Evolutionary conservation across 2,797 vertebrate species (phyloP).

Genomic region (Margarornis squamiger): DNA sequence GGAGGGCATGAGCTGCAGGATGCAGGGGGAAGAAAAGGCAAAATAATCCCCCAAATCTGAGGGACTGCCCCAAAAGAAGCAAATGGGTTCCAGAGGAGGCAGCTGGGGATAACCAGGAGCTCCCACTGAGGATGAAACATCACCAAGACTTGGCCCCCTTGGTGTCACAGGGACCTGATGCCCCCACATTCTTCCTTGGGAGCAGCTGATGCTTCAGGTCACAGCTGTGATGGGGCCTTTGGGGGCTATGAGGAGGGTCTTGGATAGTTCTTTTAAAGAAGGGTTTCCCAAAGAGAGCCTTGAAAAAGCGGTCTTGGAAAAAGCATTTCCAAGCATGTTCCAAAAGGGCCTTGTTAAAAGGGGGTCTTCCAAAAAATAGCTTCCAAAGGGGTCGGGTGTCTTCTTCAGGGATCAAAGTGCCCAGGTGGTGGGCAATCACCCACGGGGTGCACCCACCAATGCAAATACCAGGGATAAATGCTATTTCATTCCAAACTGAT

Average conservation of each 20-base stretch:
- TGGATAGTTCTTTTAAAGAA: not conserved
- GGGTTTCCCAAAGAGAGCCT: not conserved
- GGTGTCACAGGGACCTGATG: accelerated
- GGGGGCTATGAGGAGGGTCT: accelerated
- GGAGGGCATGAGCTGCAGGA: too few species aligned
- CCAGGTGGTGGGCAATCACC: accelerated
- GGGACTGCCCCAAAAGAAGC: accelerated
- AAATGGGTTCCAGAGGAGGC: not conserved
- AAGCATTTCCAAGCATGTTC: not conserved
- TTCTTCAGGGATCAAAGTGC: not conserved
- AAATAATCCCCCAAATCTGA: not conserved
- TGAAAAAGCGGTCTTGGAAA: not conserved
- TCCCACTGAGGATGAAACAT: not conserved
- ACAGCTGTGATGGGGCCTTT: not conserved
- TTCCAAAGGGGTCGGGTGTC: not conserved
- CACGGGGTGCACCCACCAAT: accelerated
- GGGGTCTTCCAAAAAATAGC: too few species aligned
- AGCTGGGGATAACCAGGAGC: not conserved
- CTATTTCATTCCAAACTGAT: accelerated
- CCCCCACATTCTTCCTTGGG: accelerated
- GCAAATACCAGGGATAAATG: not conserved
- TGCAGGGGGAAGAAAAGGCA: not conserved
- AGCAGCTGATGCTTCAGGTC: not conserved
- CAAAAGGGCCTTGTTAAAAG: not conserved
- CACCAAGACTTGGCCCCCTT: not conserved